Evolutionary conservation across 2,113 vertebrate species (phyloP).

Genomic region (Sceloporus undulatus): DNA sequence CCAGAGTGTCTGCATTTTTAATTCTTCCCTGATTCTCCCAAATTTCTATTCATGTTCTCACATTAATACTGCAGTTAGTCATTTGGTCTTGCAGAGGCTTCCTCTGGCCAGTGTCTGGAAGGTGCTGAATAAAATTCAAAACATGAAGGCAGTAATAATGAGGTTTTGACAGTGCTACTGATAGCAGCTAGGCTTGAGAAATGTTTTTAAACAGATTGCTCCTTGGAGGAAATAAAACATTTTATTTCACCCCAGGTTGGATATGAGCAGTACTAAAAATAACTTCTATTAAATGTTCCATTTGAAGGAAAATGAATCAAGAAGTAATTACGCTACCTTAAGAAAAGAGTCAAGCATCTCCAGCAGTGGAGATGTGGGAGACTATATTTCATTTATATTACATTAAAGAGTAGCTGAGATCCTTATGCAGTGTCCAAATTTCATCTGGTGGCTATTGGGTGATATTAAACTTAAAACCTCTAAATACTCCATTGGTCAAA

Average conservation of each 20-base stretch:
- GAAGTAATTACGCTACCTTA: background rate
- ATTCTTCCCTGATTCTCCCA: background rate
- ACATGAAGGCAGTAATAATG: slow-evolving; percentile 33
- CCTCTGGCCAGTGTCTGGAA: slow-evolving; percentile 16
- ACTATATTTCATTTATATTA: slow-evolving; percentile 3
- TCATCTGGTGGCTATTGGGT: slow-evolving; percentile 22
- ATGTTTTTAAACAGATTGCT: slow-evolving; percentile 21
- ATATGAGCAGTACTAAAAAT: background rate
- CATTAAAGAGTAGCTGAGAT: slow-evolving; percentile 24
- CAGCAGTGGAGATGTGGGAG: background rate
- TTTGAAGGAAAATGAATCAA: slow-evolving; percentile 33
- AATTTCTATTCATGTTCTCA: slow-evolving; percentile 19
- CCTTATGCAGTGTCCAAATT: slow-evolving; percentile 37
- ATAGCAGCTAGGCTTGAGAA: slow-evolving; percentile 18
- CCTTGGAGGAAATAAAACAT: slow-evolving; percentile 19
- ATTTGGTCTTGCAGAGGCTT: background rate
- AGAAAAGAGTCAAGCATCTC: slow-evolving; percentile 33
- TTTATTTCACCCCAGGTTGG: slow-evolving; percentile 5
- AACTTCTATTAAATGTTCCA: background rate
- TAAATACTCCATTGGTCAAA: background rate
- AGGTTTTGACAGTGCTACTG: slow-evolving; percentile 24
- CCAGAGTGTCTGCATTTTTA: background rate
- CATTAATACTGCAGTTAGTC: background rate
- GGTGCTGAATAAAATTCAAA: slow-evolving; percentile 33
- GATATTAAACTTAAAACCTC: slow-evolving; percentile 39